Evolutionary conservation across 2,888 invertebrate species (phyloP).

Genomic region (Erebia epiphron): DNA sequence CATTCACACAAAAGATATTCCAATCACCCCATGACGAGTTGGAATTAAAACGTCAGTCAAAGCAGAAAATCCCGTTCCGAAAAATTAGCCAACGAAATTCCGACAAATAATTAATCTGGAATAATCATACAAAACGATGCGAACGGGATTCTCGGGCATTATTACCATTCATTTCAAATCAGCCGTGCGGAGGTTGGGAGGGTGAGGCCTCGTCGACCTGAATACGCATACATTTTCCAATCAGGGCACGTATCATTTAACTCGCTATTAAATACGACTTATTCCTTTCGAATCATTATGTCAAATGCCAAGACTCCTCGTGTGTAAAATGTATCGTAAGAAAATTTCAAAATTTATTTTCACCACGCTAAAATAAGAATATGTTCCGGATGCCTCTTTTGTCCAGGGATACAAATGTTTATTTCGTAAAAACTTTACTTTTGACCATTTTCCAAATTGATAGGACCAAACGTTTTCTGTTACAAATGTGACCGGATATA

Average conservation of each 20-base stretch:
- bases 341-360: conserved; percentile 33
- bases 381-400: not conserved
- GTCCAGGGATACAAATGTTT: not conserved
- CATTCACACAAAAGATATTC: conserved; percentile 40
- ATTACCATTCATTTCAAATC: conserved; percentile 83
- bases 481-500: no score
- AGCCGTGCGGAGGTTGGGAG: conserved; percentile 73
- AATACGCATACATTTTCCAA: conserved; percentile 84
- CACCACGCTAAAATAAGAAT: not conserved
- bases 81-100: conserved; percentile 81
- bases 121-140: conserved; percentile 83
- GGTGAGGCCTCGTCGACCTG: conserved; percentile 70
- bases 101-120: conserved; percentile 83
- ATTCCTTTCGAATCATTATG: conserved; percentile 80
- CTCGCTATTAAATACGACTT: conserved; percentile 82
- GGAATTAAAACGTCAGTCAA: conserved; percentile 81
- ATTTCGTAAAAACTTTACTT: not conserved
- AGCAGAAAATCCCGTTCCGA: conserved; percentile 80
- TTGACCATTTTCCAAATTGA: not conserved
- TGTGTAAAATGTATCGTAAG: conserved; percentile 45
- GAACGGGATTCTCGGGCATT: conserved; percentile 78
- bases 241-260: conserved; percentile 83
- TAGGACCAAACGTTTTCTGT: no score
- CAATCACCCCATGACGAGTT: conserved; percentile 63
- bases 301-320: conserved; percentile 61